phyloP scores from a whole-genome alignment of 2,113 vertebrate species.

The Sorex araneus region DNA sequence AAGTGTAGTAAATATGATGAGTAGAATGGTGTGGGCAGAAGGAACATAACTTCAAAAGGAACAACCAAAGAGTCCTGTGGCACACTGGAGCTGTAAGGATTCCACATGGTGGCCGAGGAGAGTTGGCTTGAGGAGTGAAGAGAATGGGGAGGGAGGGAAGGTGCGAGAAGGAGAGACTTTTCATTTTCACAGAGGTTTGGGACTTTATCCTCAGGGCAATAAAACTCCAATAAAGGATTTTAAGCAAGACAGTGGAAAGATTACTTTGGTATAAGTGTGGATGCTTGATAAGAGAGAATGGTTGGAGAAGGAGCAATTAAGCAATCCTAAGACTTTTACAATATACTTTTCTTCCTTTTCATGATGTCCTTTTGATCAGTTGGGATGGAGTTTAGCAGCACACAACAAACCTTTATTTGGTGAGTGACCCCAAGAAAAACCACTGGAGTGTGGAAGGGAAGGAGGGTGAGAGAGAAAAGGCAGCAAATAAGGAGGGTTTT shows the following conservation, averaged over 20 bases:
- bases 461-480: background rate
- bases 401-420: background rate
- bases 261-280: background rate
- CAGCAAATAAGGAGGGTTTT: background rate
- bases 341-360: background rate
- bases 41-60: background rate
- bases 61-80: background rate
- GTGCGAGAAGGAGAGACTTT: background rate
- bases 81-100: background rate
- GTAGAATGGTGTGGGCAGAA: too few species aligned
- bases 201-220: background rate
- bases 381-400: background rate
- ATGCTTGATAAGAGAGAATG: background rate
- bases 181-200: too few species aligned
- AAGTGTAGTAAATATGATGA: too few species aligned
- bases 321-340: background rate
- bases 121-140: rapidly evolving
- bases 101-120: background rate
- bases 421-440: background rate
- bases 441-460: background rate
- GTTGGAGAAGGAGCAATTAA: background rate
- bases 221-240: background rate
- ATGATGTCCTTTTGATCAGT: background rate
- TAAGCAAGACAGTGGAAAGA: background rate
- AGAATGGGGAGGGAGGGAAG: background rate